These are phyloP conservation scores for Corythucha ciliata DNA, from an alignment of 2,888 invertebrate species.

Conservation along the genomic window DNA sequence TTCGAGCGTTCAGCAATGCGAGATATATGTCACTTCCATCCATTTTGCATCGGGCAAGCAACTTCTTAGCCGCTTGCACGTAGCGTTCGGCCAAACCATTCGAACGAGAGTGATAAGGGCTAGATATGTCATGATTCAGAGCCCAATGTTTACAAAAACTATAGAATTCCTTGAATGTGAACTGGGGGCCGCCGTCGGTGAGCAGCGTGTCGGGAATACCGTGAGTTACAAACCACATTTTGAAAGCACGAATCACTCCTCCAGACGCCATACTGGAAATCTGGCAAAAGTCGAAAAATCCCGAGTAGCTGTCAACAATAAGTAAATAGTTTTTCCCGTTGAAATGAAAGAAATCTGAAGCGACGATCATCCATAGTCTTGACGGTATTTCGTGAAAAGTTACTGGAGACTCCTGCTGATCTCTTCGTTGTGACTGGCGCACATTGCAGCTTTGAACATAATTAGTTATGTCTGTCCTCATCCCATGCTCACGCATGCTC, in stretches of 20 bases:
- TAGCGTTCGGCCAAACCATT: slow-evolving; percentile 2
- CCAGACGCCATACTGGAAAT: neutral
- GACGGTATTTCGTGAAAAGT: neutral
- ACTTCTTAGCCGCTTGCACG: neutral
- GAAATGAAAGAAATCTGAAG: slow-evolving; percentile 11
- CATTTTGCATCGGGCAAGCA: too few relatives aligned
- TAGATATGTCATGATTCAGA: neutral
- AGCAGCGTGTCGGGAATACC: slow-evolving; percentile 6
- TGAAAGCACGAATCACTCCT: neutral
- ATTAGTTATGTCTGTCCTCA: neutral
- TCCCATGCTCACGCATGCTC: neutral
- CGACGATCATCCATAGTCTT: slow-evolving; percentile 11
- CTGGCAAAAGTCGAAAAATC: slow-evolving; percentile 8
- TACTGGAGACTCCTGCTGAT: neutral
- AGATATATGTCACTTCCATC: too few relatives aligned
- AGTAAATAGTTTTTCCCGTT: neutral
- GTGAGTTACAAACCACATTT: neutral
- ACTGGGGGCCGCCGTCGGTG: slow-evolving; percentile 2
- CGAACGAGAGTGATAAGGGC: neutral
- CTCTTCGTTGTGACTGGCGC: neutral
- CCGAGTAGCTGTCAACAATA: slow-evolving; percentile 13
- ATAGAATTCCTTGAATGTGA: neutral
- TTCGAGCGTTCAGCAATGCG: too few relatives aligned
- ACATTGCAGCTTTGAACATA: neutral
- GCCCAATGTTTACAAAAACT: neutral